Percentiles rank a stretch among this genome's conserved stretches.
phyloP scores from a whole-genome alignment of 2,113 vertebrate species.

The Bubo scandiacus region DNA sequence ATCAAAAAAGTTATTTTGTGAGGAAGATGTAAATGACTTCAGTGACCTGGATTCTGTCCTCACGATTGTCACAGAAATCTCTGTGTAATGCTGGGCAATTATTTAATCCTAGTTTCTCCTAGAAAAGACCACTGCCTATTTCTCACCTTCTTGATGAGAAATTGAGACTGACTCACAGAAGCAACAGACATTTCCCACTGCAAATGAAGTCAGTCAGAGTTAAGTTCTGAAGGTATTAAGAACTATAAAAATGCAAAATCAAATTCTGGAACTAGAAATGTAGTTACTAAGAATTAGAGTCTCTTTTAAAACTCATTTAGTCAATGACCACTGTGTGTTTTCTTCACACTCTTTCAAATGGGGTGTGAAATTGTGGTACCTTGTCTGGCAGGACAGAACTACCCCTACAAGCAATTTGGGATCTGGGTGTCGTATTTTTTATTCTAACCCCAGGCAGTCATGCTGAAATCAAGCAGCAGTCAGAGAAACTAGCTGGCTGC shows the following conservation, averaged over 20 bases:
- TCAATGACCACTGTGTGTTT: neutral
- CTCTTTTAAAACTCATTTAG: neutral
- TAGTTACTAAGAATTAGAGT: fast-evolving
- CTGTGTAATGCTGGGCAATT: neutral
- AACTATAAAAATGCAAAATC: neutral
- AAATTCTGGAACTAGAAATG: neutral
- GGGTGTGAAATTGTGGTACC: neutral
- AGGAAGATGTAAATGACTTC: neutral
- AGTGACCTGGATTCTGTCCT: neutral
- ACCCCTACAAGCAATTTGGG: neutral
- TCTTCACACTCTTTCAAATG: neutral
- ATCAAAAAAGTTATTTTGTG: neutral
- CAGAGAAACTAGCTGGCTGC: neutral
- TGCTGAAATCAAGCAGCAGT: neutral
- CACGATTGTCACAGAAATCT: neutral
- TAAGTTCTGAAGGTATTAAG: neutral
- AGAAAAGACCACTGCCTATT: neutral
- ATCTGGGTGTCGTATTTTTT: neutral
- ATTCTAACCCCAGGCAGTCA: neutral
- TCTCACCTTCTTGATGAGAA: neutral
- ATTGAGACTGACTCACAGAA: neutral
- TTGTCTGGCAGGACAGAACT: neutral
- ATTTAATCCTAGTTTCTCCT: neutral
- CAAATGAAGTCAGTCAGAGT: neutral
- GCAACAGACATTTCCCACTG: neutral